These are phyloP conservation scores for Ceratoteleas bidentatus DNA, from an alignment of 1,140 invertebrate species.

Conservation along the genomic window DNA sequence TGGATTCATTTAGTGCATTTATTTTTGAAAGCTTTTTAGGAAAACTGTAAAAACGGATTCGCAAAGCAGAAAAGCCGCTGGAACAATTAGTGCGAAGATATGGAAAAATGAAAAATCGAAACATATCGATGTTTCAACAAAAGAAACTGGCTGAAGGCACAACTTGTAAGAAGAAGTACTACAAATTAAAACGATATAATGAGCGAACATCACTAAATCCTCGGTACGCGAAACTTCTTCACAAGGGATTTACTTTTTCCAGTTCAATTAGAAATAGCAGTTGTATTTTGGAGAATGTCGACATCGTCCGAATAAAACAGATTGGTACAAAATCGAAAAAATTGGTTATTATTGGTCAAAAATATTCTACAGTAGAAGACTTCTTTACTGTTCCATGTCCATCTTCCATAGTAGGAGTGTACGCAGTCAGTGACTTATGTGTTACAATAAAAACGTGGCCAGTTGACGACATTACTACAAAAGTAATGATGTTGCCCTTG, in stretches of 20 bases:
- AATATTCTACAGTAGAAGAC: neutral
- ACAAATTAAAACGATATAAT: neutral
- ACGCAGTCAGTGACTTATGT: neutral
- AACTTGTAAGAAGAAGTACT: neutral
- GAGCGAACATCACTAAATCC: neutral
- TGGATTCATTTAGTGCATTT: slow-evolving; percentile 7
- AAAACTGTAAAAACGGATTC: slow-evolving; percentile 22
- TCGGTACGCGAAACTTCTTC: neutral
- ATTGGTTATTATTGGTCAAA: neutral
- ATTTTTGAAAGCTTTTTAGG: neutral
- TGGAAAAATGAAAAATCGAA: slow-evolving; percentile 18
- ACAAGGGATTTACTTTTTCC: neutral
- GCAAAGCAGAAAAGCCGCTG: slow-evolving; percentile 36
- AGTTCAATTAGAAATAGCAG: neutral
- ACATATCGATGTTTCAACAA: too few species aligned
- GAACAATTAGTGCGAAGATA: slow-evolving; percentile 40
- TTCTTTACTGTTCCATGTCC: neutral
- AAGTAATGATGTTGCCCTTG: neutral
- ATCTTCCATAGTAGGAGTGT: neutral
- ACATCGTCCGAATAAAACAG: neutral
- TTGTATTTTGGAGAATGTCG: neutral
- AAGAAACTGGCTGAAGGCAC: too few species aligned
- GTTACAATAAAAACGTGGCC: neutral
- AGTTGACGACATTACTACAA: neutral
- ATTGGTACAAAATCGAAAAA: neutral